phyloP scores from a whole-genome alignment of 2,888 invertebrate genomes.

The Autographa gamma region DNA sequence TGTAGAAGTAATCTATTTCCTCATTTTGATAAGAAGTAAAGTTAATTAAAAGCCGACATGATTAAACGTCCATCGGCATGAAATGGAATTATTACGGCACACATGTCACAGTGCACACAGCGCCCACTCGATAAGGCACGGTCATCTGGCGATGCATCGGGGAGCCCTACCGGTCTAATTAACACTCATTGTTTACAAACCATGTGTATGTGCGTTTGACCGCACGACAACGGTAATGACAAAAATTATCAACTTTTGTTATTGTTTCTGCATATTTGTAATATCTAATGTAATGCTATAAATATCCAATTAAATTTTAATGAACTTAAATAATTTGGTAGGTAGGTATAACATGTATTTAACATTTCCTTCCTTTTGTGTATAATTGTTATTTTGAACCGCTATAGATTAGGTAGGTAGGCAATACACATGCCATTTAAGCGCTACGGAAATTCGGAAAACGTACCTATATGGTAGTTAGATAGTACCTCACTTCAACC shows the following conservation, averaged over 20 bases:
- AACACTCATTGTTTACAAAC: constrained; percentile 1
- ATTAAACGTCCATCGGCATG: constrained; percentile 30
- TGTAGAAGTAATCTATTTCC: constrained; percentile 12
- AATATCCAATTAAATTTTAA: too few relatives aligned
- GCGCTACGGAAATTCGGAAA: too few relatives aligned
- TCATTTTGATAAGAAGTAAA: constrained; percentile 28
- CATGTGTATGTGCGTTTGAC: background rate
- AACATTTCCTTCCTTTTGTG: too few relatives aligned
- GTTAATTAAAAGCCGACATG: constrained; percentile 31
- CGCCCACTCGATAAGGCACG: constrained; percentile 21
- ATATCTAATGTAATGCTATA: too few relatives aligned
- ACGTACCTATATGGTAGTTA: too few relatives aligned
- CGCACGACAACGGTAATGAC: background rate
- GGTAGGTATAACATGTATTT: too few relatives aligned
- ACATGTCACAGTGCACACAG: constrained; percentile 15
- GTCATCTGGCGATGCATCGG: constrained; percentile 27
- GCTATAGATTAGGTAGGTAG: too few relatives aligned
- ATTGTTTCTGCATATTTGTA: too few relatives aligned
- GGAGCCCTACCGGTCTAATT: constrained; percentile 1
- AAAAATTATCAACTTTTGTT: background rate
- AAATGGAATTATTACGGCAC: constrained; percentile 43
- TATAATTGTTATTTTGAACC: too few relatives aligned
- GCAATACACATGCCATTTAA: too few relatives aligned
- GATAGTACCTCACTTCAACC: too few relatives aligned
- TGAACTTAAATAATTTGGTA: too few relatives aligned